Evolutionary conservation across 2,797 vertebrate genomes (phyloP), one percentile per base, ranked within the genome.

Genomic region (Loriculus beryllinus): DNA sequence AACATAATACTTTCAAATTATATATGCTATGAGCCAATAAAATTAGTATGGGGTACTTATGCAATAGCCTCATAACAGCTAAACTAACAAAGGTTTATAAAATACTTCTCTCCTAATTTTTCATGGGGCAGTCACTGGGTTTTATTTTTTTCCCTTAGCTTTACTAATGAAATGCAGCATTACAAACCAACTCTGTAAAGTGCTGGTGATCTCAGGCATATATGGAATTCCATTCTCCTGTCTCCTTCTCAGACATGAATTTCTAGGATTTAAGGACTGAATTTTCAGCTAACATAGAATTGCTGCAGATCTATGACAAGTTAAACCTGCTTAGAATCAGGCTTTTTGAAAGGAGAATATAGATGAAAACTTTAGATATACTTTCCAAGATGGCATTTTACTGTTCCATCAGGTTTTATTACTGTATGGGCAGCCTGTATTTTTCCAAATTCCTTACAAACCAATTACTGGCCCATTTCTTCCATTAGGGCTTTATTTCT

Each of bases 51-150:
- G 45, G 33, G 67, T 78, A 40, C 77, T 92, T 89, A 92, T 42
- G 77, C 64, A 92, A 95, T 71, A 86, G 68, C 54, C 59, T 87
- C 90, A 28, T 74, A 92, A 89, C 92, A 96, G 91, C 68, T 93
- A 92, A 95, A 81, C 89, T 84, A 95, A 95, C 82, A 94, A 93
- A 94, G 72, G 45, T 85, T 81, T 90, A 71, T 88, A 92, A 88
- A 92, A 95, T 87, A 79, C 29, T 81, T 92, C 88, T 95, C 92
- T 91, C 94, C 82, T 93, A 74, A 88, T 96, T 95, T 96, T 96
- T 96, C 83, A 93, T 88, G 56, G 51, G 8, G 20, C 47, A 86
- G 70, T 72, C 54, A 63, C 15, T 91, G 52, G 7, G 6, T 83
- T 68, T 60, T 37, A 1, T 40, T 87, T 85, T 78, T 39, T 69